Conservation (phyloP, 2,113 vertebrate genomes). For the Psilopogon haemacephalus region DNA sequence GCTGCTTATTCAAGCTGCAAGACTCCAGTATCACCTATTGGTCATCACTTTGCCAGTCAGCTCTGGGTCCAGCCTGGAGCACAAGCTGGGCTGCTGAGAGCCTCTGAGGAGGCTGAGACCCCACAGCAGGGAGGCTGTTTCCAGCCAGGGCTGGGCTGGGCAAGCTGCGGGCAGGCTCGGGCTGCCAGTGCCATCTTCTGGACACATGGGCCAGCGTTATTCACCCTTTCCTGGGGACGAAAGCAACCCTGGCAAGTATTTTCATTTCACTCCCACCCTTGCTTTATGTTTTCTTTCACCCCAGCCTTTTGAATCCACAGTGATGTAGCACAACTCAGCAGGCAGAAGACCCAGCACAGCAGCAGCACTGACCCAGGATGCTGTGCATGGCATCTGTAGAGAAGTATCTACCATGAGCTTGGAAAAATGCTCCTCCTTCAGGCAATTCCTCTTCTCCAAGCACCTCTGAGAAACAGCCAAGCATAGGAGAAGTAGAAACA, state of each 20-base stretch:
- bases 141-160: neutral
- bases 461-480: neutral
- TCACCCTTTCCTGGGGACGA: neutral
- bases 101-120: neutral
- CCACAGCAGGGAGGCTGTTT: neutral
- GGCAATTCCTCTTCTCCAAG: neutral
- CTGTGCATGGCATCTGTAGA: neutral
- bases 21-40: neutral
- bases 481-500: neutral
- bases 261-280: neutral
- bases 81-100: neutral
- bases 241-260: neutral
- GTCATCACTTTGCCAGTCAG: neutral
- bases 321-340: neutral
- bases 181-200: constrained; percentile 35
- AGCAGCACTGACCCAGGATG: neutral
- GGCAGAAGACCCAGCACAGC: neutral
- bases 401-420: accelerated
- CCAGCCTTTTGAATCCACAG: neutral
- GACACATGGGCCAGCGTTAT: neutral
- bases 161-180: neutral
- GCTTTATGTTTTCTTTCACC: neutral
- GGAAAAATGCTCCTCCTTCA: neutral
- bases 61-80: neutral
- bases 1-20: neutral